Conservation (phyloP, 2,113 vertebrate genomes). For the Hydrolagus affinis region DNA sequence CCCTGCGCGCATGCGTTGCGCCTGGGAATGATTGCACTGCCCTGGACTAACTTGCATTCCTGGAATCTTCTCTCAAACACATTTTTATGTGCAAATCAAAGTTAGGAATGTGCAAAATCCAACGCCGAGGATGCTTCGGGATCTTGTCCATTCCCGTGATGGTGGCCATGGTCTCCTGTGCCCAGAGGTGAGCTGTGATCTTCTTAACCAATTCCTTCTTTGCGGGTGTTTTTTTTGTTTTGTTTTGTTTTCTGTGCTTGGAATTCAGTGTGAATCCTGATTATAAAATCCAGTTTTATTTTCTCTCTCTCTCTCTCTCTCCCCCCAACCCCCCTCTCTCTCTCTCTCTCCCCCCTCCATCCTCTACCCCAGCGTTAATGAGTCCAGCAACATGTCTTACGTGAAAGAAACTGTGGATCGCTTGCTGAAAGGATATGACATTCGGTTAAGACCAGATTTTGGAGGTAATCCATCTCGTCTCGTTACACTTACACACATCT, state of each 20-base stretch:
- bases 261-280: conserved; percentile 35
- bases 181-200: conserved; percentile 65
- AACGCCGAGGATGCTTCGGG: conserved; percentile 51
- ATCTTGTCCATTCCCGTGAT: conserved; percentile 58
- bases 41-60: conserved; percentile 58
- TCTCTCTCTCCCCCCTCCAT: neutral
- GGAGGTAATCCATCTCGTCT: conserved; percentile 61
- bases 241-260: conserved; percentile 33
- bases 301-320: no score
- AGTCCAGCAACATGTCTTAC: conserved; percentile 78
- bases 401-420: conserved; percentile 79
- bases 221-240: conserved; percentile 2
- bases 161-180: conserved; percentile 62
- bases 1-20: conserved; percentile 56
- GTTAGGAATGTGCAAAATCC: conserved; percentile 61
- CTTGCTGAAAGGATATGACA: conserved; percentile 78
- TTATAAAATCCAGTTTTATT: conserved; percentile 41
- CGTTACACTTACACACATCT: neutral
- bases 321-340: no score
- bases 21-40: conserved; percentile 54
- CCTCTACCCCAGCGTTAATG: conserved; percentile 62
- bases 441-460: conserved; percentile 75
- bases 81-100: conserved; percentile 47
- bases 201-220: neutral
- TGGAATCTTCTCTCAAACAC: conserved; percentile 51